These are phyloP conservation scores for Hoplodrina blanda DNA, from an alignment of 2,888 invertebrate species.

Conservation along the genomic window DNA sequence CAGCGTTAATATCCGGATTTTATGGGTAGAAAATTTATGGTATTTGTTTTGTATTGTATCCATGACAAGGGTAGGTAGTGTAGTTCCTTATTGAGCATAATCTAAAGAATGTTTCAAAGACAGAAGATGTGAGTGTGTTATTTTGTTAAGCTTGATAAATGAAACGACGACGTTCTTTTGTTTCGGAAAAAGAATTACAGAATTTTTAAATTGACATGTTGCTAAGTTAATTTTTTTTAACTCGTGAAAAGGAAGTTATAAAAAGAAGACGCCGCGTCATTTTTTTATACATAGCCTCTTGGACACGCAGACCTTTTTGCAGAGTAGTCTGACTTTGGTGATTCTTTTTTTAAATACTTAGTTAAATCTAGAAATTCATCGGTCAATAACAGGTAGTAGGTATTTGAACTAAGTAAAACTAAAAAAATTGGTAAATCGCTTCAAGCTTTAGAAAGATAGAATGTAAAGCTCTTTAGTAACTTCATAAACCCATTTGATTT, in stretches of 20 bases:
- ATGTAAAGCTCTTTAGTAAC: too few species aligned
- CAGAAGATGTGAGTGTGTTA: background rate
- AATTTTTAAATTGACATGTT: background rate
- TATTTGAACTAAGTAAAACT: too few species aligned
- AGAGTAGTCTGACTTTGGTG: too few species aligned
- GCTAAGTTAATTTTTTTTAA: background rate
- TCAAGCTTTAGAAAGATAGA: too few species aligned
- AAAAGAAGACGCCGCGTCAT: too few species aligned
- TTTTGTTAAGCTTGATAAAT: background rate
- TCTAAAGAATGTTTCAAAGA: background rate
- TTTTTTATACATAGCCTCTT: too few species aligned
- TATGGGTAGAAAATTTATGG: slow-evolving; percentile 2
- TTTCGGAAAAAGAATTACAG: background rate
- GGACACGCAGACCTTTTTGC: too few species aligned
- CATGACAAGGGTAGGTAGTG: background rate
- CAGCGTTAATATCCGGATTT: background rate
- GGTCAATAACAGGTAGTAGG: too few species aligned
- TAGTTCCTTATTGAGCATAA: background rate
- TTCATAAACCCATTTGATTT: too few species aligned
- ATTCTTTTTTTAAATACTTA: too few species aligned
- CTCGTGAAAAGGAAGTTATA: background rate
- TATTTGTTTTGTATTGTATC: background rate
- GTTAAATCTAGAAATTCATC: too few species aligned
- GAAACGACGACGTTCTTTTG: background rate
- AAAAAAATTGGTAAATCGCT: too few species aligned